These are phyloP conservation scores for Scartelaos histophorus DNA, from an alignment of 2,113 vertebrate species.

Conservation along the genomic window DNA sequence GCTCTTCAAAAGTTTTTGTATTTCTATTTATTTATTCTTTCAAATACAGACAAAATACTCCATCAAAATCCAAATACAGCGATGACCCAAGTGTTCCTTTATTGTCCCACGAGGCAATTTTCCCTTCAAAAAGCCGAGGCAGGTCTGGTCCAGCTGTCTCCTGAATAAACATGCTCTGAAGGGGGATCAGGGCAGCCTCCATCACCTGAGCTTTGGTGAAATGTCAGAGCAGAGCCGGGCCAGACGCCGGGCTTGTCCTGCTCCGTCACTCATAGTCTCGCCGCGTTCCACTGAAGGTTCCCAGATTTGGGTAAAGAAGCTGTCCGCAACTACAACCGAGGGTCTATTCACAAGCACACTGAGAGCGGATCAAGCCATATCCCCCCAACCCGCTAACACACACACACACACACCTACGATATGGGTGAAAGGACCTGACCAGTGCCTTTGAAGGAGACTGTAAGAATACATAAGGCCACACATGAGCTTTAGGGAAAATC, in stretches of 20 bases:
- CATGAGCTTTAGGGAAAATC: slow-evolving; percentile 78
- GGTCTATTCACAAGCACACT: slow-evolving; percentile 22
- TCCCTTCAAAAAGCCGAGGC: slow-evolving; percentile 9
- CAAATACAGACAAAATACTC: background rate
- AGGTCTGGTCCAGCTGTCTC: slow-evolving; percentile 30
- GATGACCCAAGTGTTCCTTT: background rate
- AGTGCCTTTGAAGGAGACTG: slow-evolving; percentile 47
- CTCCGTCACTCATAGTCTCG: slow-evolving; percentile 65
- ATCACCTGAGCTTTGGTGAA: slow-evolving; percentile 63
- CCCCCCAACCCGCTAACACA: slow-evolving; percentile 26
- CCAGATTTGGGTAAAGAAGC: slow-evolving; percentile 47
- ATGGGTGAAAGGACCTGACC: slow-evolving; percentile 60
- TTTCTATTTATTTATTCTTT: background rate
- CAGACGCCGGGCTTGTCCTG: slow-evolving; percentile 54
- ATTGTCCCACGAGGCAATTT: background rate
- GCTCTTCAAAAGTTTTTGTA: no score
- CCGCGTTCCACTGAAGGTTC: slow-evolving; percentile 58
- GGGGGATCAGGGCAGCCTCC: slow-evolving; percentile 48
- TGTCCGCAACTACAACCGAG: slow-evolving; percentile 5
- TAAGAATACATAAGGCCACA: slow-evolving; percentile 44
- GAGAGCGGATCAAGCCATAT: slow-evolving; percentile 46
- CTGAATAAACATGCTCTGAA: slow-evolving; percentile 61
- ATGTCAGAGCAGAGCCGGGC: slow-evolving; percentile 61
- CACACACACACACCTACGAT: background rate
- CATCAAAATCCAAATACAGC: background rate